Evolutionary conservation across 2,888 invertebrate genomes (phyloP), one percentile per base, ranked within the genome.

Genomic region (Rapana venosa): DNA sequence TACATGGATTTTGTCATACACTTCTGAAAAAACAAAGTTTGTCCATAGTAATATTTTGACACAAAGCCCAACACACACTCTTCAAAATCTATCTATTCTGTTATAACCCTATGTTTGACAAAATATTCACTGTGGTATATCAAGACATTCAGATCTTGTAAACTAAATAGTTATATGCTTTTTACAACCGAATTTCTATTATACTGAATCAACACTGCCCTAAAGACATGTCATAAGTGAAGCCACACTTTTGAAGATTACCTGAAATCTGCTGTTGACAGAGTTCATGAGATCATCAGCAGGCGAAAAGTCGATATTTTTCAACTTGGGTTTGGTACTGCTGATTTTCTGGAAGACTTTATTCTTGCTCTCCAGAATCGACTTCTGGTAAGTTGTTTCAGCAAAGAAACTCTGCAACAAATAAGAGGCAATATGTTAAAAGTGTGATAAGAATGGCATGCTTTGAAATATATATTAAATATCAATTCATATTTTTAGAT

Each of bases 291-390:
- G 97, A 0, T 97, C 96, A 87, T 96, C 96, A 61, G 97, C 95
- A n/a, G 97, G 97, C 0, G 97, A 97, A 11, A 98, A 97, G 94
- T 98, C 98, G 5, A 98, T 97, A 93, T 97, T 97, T 79, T 97
- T 97, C 93, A 98, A 97, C 0, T 98, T 97, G 0, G 98, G 97
- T 0, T 98, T 98, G 2, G 98, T 97, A 47, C 92, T 91, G 90
- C 87, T 89, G 86, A 99, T 98, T 95, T 98, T 98, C 95, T 98
- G 97, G 96, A 98, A 97, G 83, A 99, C 98, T 96, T 98, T 98
- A 96, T 98, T 98, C 96, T 98, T 98, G 95, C 98, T 98, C 94
- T 99, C 99, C 91, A 99, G 96, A 98, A 98, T 98, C 0, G 98
- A 98, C 94, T 98, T 98, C 96, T 98, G 98, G 96, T 98, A 98